A percentile compares a stretch with the other conserved stretches of the same genome.
Conservation (phyloP, 1,140 invertebrate genomes). For the Aphaenogaster ashmeadi region DNA sequence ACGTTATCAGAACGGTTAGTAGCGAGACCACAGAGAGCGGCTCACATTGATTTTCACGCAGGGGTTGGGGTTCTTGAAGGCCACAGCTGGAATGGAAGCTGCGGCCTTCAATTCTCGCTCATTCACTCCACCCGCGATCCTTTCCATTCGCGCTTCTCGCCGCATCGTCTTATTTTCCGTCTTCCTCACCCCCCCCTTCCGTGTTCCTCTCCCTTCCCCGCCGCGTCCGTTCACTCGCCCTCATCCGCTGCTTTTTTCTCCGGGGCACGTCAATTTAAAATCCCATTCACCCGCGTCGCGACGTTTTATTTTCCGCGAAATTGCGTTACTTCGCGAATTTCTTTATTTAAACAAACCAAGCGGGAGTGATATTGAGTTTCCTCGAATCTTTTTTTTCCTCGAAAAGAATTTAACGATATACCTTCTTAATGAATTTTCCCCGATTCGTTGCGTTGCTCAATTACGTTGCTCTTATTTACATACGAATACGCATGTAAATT, state of each 20-base stretch:
- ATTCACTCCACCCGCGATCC: slow-evolving; percentile 56
- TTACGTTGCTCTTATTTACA: slow-evolving; percentile 39
- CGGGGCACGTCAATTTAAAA: slow-evolving; percentile 41
- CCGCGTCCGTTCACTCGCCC: background rate
- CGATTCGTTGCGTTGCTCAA: background rate
- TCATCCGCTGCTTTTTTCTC: background rate
- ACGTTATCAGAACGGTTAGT: slow-evolving; percentile 79
- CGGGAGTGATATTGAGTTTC: background rate
- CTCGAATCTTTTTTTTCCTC: background rate
- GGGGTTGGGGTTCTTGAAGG: slow-evolving; percentile 75
- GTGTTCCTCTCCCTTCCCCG: background rate
- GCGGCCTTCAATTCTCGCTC: slow-evolving; percentile 70
- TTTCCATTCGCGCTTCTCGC: slow-evolving; percentile 37
- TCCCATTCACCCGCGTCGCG: slow-evolving; percentile 27
- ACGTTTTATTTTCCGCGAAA: slow-evolving; percentile 11
- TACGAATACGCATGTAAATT: slow-evolving; percentile 23
- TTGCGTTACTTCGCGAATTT: background rate
- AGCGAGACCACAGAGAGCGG: slow-evolving; percentile 68
- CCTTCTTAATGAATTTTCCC: slow-evolving; percentile 2
- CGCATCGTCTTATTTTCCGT: slow-evolving; percentile 31
- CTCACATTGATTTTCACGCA: slow-evolving; percentile 80
- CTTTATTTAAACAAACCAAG: slow-evolving; percentile 3
- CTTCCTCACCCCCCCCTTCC: background rate
- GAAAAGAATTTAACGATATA: background rate
- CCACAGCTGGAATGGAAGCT: slow-evolving; percentile 70